These are phyloP conservation scores for Theristicus caerulescens DNA, from an alignment of 2,113 vertebrate species.

Conservation along the genomic window DNA sequence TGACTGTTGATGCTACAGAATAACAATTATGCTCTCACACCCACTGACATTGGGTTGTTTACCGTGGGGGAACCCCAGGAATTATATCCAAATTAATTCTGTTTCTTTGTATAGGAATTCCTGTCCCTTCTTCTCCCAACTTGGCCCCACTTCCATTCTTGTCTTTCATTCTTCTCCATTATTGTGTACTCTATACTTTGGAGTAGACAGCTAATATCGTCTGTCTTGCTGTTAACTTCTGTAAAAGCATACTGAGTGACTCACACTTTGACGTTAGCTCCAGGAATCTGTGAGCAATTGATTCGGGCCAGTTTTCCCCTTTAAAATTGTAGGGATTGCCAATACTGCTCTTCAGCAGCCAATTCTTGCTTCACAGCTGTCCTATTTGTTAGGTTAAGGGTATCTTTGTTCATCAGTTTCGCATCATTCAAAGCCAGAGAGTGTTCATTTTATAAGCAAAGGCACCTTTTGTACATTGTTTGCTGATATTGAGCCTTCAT, in stretches of 20 bases:
- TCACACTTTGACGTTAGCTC: background rate
- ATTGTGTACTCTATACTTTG: background rate
- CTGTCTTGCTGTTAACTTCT: background rate
- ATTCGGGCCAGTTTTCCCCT: background rate
- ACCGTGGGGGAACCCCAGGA: background rate
- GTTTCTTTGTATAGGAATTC: background rate
- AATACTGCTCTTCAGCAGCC: background rate
- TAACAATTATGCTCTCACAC: background rate
- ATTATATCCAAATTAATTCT: background rate
- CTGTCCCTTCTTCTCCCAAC: accelerated
- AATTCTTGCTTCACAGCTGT: background rate
- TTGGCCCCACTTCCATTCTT: background rate
- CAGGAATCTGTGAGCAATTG: background rate
- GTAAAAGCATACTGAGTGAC: background rate
- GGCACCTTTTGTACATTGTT: background rate
- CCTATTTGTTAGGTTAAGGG: background rate
- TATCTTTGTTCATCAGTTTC: background rate
- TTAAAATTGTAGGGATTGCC: background rate
- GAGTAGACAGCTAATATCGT: background rate
- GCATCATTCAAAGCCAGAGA: background rate
- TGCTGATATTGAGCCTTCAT: background rate
- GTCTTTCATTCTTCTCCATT: background rate
- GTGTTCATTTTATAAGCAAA: background rate
- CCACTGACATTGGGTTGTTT: background rate
- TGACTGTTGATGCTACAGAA: background rate